These are phyloP conservation scores for Altica lythri DNA, from an alignment of 2,888 invertebrate genomes.

Conservation along the genomic window DNA sequence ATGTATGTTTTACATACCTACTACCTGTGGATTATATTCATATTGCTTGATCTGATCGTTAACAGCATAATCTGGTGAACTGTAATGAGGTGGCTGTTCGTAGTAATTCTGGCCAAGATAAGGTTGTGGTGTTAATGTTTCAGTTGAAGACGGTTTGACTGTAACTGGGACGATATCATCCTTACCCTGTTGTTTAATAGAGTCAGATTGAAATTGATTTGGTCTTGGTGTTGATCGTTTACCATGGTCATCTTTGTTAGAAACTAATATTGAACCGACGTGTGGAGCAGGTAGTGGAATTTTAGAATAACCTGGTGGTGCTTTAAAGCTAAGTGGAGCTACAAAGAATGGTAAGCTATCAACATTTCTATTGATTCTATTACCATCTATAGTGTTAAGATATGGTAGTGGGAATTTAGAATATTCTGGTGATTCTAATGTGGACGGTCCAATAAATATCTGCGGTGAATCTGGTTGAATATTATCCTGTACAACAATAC, in stretches of 20 bases:
- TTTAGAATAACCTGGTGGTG: conserved; percentile 83
- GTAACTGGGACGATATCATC: conserved; percentile 2
- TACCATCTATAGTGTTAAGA: conserved; percentile 72
- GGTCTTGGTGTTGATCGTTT: conserved; percentile 32
- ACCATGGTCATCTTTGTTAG: conserved; percentile 39
- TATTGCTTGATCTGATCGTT: conserved; percentile 22
- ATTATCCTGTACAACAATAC: conserved; percentile 77
- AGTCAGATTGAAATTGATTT: conserved; percentile 21
- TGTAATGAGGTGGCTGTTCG: conserved; percentile 27
- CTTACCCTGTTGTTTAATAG: neutral
- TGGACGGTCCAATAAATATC: conserved; percentile 82
- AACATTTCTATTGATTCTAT: conserved; percentile 71
- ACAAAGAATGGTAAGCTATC: conserved; percentile 82
- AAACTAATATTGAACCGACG: conserved; percentile 81
- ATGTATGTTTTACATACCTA: too few species aligned
- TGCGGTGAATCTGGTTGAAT: conserved; percentile 72
- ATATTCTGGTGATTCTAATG: conserved; percentile 71
- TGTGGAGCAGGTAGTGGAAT: conserved; percentile 86
- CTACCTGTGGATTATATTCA: conserved; percentile 10
- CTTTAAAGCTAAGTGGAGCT: conserved; percentile 81
- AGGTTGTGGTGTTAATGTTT: conserved; percentile 23
- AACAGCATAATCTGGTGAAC: conserved; percentile 18
- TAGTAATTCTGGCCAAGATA: conserved; percentile 23
- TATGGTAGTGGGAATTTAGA: conserved; percentile 84
- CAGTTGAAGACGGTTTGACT: conserved; percentile 8